Evolutionary conservation across 2,113 vertebrate species (phyloP).

Genomic region (Thermophis baileyi): DNA sequence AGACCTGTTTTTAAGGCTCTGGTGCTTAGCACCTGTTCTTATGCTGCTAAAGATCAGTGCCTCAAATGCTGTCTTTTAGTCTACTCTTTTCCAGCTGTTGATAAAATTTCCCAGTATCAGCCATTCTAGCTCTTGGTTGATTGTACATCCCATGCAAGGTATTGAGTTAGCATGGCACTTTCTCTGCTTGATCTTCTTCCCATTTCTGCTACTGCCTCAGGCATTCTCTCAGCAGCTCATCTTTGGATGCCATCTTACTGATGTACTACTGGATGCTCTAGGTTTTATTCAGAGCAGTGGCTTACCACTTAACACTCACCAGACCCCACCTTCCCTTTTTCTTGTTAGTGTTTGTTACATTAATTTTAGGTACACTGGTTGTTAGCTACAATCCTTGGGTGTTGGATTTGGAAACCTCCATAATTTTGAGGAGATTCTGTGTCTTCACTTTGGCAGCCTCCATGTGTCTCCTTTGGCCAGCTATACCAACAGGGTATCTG

Average conservation of each 20-base stretch:
- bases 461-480: not conserved
- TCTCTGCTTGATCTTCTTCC: not conserved
- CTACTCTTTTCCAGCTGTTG: not conserved
- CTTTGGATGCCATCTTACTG: not conserved
- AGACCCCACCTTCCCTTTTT: not conserved
- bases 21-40: too few relatives aligned
- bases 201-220: not conserved
- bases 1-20: too few relatives aligned
- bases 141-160: not conserved
- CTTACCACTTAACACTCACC: not conserved
- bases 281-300: not conserved
- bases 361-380: not conserved
- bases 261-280: not conserved
- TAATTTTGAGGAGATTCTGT: not conserved
- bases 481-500: not conserved
- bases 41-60: not conserved
- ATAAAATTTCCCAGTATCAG: not conserved
- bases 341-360: not conserved
- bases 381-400: not conserved
- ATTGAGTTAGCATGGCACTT: not conserved
- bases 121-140: not conserved
- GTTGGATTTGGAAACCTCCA: not conserved
- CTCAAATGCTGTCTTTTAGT: not conserved
- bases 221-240: not conserved
- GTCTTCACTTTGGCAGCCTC: not conserved